Evolutionary conservation across 2,113 vertebrate species (phyloP).

Genomic region (Clarias macrocephalus): DNA sequence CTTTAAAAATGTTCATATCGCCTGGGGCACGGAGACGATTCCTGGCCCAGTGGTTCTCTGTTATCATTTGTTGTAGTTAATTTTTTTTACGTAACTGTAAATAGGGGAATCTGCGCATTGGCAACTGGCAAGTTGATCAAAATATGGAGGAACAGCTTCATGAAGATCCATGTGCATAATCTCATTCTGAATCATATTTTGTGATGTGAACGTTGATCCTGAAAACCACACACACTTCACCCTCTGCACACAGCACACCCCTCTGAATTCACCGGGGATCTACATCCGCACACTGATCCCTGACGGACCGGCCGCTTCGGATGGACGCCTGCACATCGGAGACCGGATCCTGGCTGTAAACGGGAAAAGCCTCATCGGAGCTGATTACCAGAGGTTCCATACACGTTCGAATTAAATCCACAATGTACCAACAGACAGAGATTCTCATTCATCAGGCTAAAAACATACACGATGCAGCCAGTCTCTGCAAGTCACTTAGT

Average conservation of each 20-base stretch:
- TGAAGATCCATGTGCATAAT: not conserved
- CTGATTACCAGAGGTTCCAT: constrained; percentile 88
- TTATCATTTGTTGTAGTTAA: not conserved
- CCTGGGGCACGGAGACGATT: not conserved
- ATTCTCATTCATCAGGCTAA: not conserved
- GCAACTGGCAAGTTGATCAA: not conserved
- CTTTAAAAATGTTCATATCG: not conserved
- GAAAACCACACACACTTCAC: not conserved
- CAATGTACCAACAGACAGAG: not conserved
- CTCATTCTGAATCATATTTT: not conserved
- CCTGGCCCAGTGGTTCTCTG: not conserved
- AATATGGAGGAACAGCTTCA: not conserved
- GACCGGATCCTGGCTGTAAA: constrained; percentile 94
- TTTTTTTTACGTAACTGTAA: not conserved
- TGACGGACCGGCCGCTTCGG: constrained; percentile 82
- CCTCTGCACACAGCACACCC: constrained; percentile 80
- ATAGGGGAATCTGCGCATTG: not conserved
- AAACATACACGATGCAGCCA: not conserved
- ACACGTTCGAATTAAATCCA: not conserved
- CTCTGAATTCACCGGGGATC: constrained; percentile 86
- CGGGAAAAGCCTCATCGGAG: constrained; percentile 86
- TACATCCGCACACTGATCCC: constrained; percentile 94
- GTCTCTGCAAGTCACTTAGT: not conserved
- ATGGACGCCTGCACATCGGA: constrained; percentile 85
- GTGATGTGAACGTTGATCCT: not conserved